Evolutionary conservation across 2,888 invertebrate genomes (phyloP).

Genomic region (Tetragonula carbonaria): DNA sequence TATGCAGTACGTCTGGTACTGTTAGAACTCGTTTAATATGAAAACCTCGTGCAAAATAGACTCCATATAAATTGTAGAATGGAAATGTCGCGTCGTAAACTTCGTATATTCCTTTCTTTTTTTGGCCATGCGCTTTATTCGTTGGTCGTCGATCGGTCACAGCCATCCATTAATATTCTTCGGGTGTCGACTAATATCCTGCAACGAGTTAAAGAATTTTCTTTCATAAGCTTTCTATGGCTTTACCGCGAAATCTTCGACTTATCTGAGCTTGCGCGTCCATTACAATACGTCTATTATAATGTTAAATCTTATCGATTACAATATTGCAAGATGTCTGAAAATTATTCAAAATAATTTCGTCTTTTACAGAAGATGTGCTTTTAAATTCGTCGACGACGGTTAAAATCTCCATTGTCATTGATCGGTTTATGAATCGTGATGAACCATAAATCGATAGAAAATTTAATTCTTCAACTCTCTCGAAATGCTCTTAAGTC

Average conservation of each 20-base stretch:
- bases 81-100: slow-evolving; percentile 41
- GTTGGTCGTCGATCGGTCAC: slow-evolving; percentile 14
- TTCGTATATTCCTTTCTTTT: slow-evolving; percentile 32
- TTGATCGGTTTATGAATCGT: too few species aligned
- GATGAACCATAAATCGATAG: too few species aligned
- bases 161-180: slow-evolving; percentile 42
- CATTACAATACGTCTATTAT: neutral
- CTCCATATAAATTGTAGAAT: slow-evolving; percentile 46
- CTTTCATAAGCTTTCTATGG: slow-evolving; percentile 1
- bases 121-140: slow-evolving; percentile 1
- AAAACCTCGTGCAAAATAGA: slow-evolving; percentile 53
- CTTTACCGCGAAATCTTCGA: neutral
- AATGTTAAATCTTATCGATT: slow-evolving; percentile 1
- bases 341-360: neutral
- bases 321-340: neutral
- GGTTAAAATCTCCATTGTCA: too few species aligned
- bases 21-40: slow-evolving; percentile 52
- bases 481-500: too few species aligned
- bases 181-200: slow-evolving; percentile 31
- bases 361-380: too few species aligned
- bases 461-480: too few species aligned
- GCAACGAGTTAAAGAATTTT: slow-evolving; percentile 37
- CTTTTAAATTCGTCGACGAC: neutral
- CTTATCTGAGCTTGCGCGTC: neutral
- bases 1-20: slow-evolving; percentile 23